Conservation (phyloP, 2,888 invertebrate genomes). For the Laspeyria flexula region DNA sequence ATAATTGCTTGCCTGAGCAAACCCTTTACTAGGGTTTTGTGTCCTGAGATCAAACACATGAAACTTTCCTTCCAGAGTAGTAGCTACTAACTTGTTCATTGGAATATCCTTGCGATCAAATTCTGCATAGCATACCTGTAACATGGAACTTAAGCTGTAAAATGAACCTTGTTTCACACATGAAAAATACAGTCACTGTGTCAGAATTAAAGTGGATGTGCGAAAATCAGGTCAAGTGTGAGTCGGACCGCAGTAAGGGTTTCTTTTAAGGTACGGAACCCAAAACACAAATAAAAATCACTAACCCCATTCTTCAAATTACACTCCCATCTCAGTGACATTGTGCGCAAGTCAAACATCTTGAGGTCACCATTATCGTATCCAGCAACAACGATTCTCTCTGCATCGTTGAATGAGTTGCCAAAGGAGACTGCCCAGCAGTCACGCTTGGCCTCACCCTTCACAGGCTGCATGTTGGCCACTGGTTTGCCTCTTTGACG, state of each 20-base stretch:
- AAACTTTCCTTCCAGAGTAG: conserved; percentile 96
- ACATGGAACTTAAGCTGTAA: neutral
- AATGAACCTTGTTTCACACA: too few species aligned
- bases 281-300: too few species aligned
- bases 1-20: conserved; percentile 85
- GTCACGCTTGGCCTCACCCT: conserved; percentile 90
- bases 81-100: conserved; percentile 97
- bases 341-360: conserved; percentile 94
- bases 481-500: conserved; percentile 96
- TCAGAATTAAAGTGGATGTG: too few species aligned
- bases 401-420: conserved; percentile 94
- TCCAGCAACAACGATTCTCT: conserved; percentile 95
- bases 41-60: conserved; percentile 96
- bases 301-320: conserved; percentile 95
- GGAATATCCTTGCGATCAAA: conserved; percentile 97
- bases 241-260: too few species aligned
- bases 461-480: conserved; percentile 93
- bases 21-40: conserved; percentile 94
- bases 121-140: conserved; percentile 91
- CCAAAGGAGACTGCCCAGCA: conserved; percentile 98
- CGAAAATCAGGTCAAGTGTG: too few species aligned
- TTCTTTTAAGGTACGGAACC: too few species aligned
- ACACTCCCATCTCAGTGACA: conserved; percentile 95
- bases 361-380: conserved; percentile 99
- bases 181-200: too few species aligned